A percentile compares a stretch with the other conserved stretches of the same genome.
Conservation (phyloP, 2,113 vertebrate species). For the Tragelaphus imberbis region DNA sequence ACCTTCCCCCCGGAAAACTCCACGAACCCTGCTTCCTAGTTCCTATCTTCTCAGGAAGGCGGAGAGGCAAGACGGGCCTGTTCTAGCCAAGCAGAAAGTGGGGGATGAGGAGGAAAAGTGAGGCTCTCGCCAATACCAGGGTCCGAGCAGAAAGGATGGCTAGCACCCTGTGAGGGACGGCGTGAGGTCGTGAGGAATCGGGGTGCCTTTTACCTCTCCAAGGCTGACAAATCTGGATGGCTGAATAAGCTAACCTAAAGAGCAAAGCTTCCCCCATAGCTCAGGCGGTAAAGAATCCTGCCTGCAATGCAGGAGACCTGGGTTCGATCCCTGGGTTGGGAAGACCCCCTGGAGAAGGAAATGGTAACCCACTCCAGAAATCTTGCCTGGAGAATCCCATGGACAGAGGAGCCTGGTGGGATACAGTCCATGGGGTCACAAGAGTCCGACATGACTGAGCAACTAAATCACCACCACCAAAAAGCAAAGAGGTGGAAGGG, state of each 20-base stretch:
- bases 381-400: neutral
- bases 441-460: neutral
- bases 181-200: rapidly evolving
- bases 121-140: rapidly evolving
- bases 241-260: too few species aligned
- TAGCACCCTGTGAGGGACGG: too few species aligned
- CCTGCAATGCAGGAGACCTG: neutral
- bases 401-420: neutral
- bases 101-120: neutral
- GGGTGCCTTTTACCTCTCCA: neutral
- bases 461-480: neutral
- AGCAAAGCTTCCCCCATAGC: neutral
- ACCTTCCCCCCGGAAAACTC: rapidly evolving
- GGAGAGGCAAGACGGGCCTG: neutral
- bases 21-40: neutral
- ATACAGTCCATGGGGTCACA: neutral
- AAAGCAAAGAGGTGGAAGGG: neutral
- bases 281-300: neutral
- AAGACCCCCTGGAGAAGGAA: neutral
- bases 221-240: neutral
- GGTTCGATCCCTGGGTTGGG: rapidly evolving
- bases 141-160: neutral
- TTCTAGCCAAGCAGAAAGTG: too few species aligned
- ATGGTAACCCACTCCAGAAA: neutral
- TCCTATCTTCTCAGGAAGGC: neutral